Base-by-base conservation (phyloP, 2,797 vertebrate species). In the Sparus aurata region DNA sequence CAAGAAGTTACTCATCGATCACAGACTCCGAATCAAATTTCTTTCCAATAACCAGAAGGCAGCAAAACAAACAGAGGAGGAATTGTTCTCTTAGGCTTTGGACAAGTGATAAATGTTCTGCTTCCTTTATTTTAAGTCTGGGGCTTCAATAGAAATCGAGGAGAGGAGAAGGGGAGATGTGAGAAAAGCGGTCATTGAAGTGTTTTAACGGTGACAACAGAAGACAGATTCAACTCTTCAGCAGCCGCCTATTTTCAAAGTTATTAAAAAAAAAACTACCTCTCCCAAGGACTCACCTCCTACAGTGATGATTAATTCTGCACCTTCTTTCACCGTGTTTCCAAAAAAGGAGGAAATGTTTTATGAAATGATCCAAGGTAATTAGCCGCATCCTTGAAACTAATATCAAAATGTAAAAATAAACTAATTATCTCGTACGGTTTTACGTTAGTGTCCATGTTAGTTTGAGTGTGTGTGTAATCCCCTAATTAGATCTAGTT, bases 31-130 rank as follows among this genome's bases (percentile, higher is more conserved):
- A 79, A 81, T 84, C 52, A 73, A 86, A 85, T 85, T 64, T 73
- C 66, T 86, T 80, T 81, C 75, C 79, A 85, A 85, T 83, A 85
- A 81, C 72, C 64, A 65, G 80, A 22, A 43, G 71, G 50, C 64
- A 69, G 67, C 74, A 84, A 83, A 86, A 79, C 70, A 85, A 79
- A 74, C 34, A 38, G 30, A 58, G n/a, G 20, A 71, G 41, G 73
- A 76, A 75, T 53, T 61, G 27, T 71, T 85, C 54, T 78, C 50
- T 62, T 30, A 18, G 73, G 27, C 17, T 80, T 68, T 54, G 63
- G 55, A 34, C 65, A 57, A 59, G 38, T 73, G 70, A 83, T 62
- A 88, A 69, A 85, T 81, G 53, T 61, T 65, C 53, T 74, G 66
- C 17, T 13, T 11, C 7, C 30, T 85, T 83, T 27, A 60, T 67